phyloP scores from a whole-genome alignment of 2,113 vertebrate genomes.

The Psilopsiagon aurifrons region DNA sequence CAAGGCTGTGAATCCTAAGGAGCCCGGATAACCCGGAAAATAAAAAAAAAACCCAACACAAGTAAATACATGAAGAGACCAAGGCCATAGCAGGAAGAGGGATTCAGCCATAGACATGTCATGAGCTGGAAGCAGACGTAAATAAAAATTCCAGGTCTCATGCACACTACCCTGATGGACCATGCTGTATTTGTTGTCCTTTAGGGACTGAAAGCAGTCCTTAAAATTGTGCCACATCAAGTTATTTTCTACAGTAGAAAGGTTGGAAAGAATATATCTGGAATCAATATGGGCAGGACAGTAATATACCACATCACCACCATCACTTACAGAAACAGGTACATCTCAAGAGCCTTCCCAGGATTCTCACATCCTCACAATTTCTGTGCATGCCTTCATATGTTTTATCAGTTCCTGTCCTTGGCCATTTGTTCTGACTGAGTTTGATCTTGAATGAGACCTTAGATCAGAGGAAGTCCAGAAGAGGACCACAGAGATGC shows the following conservation, averaged over 20 bases:
- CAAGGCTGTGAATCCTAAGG: background rate
- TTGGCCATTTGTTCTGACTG: background rate
- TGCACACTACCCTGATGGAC: rapidly evolving
- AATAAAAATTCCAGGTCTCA: background rate
- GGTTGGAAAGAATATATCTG: background rate
- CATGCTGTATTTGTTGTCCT: background rate
- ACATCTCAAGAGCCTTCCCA: background rate
- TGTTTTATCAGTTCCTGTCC: background rate
- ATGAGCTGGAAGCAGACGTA: background rate
- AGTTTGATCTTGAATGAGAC: background rate
- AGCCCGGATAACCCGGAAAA: background rate
- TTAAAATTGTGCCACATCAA: background rate
- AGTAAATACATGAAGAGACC: background rate
- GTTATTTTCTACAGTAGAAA: background rate
- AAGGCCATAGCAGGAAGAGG: background rate
- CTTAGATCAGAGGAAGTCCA: background rate
- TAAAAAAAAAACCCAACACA: background rate
- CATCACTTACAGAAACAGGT: background rate
- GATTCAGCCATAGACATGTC: background rate
- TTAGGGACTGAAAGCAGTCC: background rate
- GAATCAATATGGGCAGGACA: background rate
- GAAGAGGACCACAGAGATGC: background rate
- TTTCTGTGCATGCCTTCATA: background rate
- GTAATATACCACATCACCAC: background rate
- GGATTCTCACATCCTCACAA: background rate